Base-by-base conservation (phyloP, 2,888 invertebrate genomes). In the Thereva unica region DNA sequence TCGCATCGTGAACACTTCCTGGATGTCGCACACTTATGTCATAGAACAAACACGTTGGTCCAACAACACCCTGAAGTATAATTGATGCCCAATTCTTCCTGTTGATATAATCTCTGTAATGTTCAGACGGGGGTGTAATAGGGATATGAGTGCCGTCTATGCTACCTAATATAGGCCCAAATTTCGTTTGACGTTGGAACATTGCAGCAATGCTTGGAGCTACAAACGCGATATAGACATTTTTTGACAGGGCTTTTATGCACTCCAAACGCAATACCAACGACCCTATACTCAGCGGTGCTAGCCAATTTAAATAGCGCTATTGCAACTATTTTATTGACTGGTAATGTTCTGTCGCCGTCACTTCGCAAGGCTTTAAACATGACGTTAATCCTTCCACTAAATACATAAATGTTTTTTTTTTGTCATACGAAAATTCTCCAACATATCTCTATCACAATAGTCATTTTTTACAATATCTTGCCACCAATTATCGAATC, bases 191-290 rank as follows among this genome's bases (percentile, higher is more conserved):
- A 4, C n/a, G 4, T 9, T 45, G n/a, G 10, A 45, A 45, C n/a
- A 5, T 45, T 10, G 4, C 45, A 8, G 45, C 9, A 8, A 45
- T 45, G 10, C 8, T 7, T 45, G 4, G 4, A 9, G 45, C 10
- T 4, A 10, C 45, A 45, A 4, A 9, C 9, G 4, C 45, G 6
- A 45, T 45, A 45, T 4, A 45, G 10, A 10, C 45, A 45, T 45
- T 6, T 45, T 45, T 45, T n/a, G n/a, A 45, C 45, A n/a, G 4
- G 9, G n/a, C 7, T 4, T 45, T 45, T 45, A 4, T 45, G 45
- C 4, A 45, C 45, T 8, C 45, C 45, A 45, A 45, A 45, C 10
- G 45, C 45, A 45, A 45, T 9, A 45, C 45, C 45, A 45, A 45
- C n/a, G 9, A 45, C 45, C 4, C 4, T 5, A 45, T 45, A 45